These are phyloP conservation scores for Xerus inauris DNA, from an alignment of 2,113 vertebrate species.

Conservation along the genomic window DNA sequence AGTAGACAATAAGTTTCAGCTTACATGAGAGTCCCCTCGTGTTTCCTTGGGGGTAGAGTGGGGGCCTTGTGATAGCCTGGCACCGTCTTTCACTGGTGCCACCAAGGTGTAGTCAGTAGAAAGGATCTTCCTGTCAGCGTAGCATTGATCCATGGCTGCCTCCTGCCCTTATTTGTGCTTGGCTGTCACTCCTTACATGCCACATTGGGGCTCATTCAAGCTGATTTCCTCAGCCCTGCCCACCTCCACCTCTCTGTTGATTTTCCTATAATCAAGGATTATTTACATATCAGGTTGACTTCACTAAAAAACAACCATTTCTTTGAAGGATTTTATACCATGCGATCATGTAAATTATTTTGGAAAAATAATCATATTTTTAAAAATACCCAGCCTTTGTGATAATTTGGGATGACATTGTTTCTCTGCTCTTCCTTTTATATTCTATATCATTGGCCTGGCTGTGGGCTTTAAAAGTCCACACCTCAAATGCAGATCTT, in stretches of 20 bases:
- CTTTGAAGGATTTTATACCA: background rate
- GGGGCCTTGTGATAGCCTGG: background rate
- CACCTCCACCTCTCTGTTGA: background rate
- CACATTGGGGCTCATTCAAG: slow-evolving; percentile 9
- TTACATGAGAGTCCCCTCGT: background rate
- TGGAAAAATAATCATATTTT: background rate
- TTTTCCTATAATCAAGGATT: slow-evolving; percentile 41
- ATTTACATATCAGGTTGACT: slow-evolving; percentile 39
- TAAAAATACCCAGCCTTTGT: background rate
- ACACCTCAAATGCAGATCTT: background rate
- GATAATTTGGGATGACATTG: background rate
- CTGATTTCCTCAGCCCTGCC: background rate
- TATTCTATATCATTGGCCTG: background rate
- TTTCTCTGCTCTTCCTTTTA: background rate
- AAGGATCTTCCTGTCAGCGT: background rate
- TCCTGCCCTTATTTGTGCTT: background rate
- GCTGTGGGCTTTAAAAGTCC: background rate
- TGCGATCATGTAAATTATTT: background rate
- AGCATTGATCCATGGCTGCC: background rate
- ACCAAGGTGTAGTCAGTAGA: no score
- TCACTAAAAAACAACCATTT: background rate
- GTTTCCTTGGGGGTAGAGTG: background rate
- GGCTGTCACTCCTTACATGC: background rate
- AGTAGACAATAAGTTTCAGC: background rate
- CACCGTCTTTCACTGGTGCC: background rate